Conservation (phyloP, 2,888 invertebrate species). For the Eucera pruinosa region DNA sequence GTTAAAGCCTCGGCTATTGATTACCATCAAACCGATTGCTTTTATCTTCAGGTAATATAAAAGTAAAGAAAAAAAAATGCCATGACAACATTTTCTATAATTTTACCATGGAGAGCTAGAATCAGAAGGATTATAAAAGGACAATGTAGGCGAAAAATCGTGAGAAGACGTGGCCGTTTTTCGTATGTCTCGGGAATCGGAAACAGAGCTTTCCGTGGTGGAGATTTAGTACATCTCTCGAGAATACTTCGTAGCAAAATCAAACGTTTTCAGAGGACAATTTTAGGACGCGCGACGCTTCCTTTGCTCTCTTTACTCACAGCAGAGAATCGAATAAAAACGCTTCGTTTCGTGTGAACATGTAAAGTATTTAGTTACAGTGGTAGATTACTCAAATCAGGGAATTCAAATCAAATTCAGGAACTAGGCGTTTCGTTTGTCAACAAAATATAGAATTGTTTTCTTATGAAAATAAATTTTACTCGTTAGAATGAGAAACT, state of each 20-base stretch:
- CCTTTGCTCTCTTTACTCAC: not conserved
- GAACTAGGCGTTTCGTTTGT: too few species aligned
- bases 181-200: not conserved
- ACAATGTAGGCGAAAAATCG: not conserved
- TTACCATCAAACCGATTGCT: not conserved
- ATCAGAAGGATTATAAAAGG: not conserved
- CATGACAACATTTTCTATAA: not conserved
- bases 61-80: not conserved
- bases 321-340: not conserved
- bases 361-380: not conserved
- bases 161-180: not conserved
- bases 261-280: slow-evolving; percentile 23
- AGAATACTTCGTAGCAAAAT: slow-evolving; percentile 12
- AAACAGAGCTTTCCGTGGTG: not conserved
- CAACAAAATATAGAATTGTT: too few species aligned
- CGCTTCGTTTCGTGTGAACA: not conserved
- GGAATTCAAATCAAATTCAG: too few species aligned
- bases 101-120: not conserved
- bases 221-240: slow-evolving; percentile 16
- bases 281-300: slow-evolving; percentile 6
- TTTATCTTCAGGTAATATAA: not conserved
- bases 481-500: too few species aligned
- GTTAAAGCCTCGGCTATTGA: slow-evolving; percentile 3
- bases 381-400: too few species aligned
- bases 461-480: too few species aligned